Conservation (phyloP, 1,140 invertebrate genomes). For the Tetramorium parvispinum region DNA sequence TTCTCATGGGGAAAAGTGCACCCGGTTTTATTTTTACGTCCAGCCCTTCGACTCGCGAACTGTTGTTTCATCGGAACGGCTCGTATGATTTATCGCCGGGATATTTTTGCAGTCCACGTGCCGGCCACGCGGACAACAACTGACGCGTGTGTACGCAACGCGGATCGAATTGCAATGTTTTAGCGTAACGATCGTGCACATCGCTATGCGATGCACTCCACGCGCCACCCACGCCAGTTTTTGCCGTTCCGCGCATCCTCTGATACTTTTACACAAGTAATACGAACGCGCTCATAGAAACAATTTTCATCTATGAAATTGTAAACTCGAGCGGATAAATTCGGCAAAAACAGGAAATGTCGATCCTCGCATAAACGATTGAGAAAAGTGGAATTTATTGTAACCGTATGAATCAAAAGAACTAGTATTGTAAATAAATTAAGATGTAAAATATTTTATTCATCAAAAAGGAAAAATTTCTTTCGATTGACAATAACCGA, state of each 20-base stretch:
- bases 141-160: slow-evolving; percentile 35
- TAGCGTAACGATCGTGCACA: slow-evolving; percentile 14
- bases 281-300: neutral
- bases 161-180: slow-evolving; percentile 48
- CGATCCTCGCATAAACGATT: neutral
- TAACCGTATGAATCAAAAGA: neutral
- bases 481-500: neutral
- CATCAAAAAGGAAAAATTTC: neutral
- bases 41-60: neutral
- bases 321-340: neutral
- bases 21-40: neutral
- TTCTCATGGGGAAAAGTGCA: neutral
- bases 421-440: neutral
- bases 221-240: slow-evolving; percentile 2
- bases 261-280: neutral
- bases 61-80: neutral
- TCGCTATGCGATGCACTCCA: neutral
- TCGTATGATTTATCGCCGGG: slow-evolving; percentile 35
- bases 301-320: neutral
- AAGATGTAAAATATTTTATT: neutral
- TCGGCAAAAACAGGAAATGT: neutral
- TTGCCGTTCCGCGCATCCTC: neutral
- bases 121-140: slow-evolving; percentile 31
- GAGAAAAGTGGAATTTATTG: neutral
- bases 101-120: slow-evolving; percentile 43